Evolutionary conservation across 30 jellyfish, hydroid and myxozoan genomes (phyloP).

Genomic region (Turritopsis dohrnii): DNA sequence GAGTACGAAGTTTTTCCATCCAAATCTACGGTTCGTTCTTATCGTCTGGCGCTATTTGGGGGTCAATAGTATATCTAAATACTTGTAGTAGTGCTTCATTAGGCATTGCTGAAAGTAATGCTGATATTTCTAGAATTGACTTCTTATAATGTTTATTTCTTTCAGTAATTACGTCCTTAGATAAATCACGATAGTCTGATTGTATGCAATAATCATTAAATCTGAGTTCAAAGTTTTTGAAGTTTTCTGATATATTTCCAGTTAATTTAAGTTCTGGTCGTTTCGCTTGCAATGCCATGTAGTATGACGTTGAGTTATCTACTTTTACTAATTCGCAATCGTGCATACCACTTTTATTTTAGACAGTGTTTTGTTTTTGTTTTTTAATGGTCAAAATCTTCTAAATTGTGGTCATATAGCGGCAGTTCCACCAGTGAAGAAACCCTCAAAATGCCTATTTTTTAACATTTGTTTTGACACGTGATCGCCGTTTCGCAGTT

Average conservation of each 20-base stretch:
- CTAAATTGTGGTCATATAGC: too few species aligned
- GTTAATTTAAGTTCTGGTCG: not conserved
- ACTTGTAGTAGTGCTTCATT: slow-evolving; percentile 3
- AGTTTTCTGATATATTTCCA: not conserved
- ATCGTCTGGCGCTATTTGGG: not conserved
- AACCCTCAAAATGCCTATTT: too few species aligned
- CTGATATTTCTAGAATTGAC: not conserved
- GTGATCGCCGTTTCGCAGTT: too few species aligned
- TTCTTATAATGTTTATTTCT: not conserved
- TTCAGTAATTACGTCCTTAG: not conserved
- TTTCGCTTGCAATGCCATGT: too few species aligned
- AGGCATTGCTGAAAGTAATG: not conserved
- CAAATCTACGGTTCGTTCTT: not conserved
- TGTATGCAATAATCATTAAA: slow-evolving; percentile 3
- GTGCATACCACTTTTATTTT: too few species aligned
- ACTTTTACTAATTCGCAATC: too few species aligned
- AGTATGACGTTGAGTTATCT: too few species aligned
- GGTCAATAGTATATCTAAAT: not conserved
- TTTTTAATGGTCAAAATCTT: too few species aligned
- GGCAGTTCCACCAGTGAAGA: too few species aligned
- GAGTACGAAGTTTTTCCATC: not conserved
- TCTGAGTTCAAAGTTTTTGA: not conserved
- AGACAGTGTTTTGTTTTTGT: too few species aligned
- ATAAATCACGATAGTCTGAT: not conserved
- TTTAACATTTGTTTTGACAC: too few species aligned